Conservation (phyloP, 2,113 vertebrate genomes). For the Strix uralensis region DNA sequence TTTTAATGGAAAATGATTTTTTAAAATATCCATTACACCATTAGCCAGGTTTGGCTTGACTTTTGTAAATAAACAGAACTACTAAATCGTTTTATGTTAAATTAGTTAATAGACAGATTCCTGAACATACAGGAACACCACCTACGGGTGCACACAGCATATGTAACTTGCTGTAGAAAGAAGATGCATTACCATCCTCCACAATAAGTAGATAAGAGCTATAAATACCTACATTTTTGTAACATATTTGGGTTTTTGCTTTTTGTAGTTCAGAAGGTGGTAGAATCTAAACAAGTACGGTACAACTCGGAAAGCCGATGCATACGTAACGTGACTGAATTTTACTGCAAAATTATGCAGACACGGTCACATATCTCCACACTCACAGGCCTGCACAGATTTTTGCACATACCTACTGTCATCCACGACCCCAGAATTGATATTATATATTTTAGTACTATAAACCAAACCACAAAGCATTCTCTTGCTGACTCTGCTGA, state of each 20-base stretch:
- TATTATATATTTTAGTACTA: neutral
- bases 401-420: neutral
- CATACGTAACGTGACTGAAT: neutral
- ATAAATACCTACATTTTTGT: neutral
- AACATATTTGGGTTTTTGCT: neutral
- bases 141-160: conserved; percentile 10
- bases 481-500: neutral
- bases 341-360: neutral
- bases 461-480: neutral
- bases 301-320: neutral
- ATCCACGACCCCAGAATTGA: neutral
- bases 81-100: neutral
- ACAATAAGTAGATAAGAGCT: neutral
- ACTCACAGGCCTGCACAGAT: neutral
- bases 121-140: neutral
- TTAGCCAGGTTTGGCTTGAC: neutral
- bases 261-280: neutral
- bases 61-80: conserved; percentile 31
- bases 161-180: conserved; percentile 12
- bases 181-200: conserved; percentile 10
- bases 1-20: neutral
- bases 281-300: neutral
- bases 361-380: neutral
- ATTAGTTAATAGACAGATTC: conserved; percentile 42
- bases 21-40: neutral